Evolutionary conservation across 2,797 vertebrate genomes (phyloP), one percentile per base, ranked within the genome.

Genomic region (Holocentrus rufus): DNA sequence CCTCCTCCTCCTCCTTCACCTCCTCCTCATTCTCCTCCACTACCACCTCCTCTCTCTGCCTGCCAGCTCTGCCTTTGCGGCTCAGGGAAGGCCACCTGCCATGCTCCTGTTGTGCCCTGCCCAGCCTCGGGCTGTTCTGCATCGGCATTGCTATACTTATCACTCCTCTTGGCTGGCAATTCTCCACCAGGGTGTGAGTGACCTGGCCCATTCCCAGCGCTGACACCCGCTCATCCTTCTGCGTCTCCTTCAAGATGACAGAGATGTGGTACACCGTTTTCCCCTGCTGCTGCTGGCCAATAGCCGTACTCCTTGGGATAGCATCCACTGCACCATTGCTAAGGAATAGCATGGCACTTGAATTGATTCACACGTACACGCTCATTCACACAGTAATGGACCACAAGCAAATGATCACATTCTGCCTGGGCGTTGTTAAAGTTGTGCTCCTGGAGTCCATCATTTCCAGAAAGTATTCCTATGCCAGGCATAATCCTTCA

Each of bases 401-500:
- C 66, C 57, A 66, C 58, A 66, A 74, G 55, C 52, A 71, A 69
- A 18, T 53, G 66, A 61, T 83, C 71, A 81, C 74, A 83, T 75
- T 69, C 74, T 76, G 73, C 63, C 47, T n/a, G n/a, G 70, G 76
- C 80, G 77, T 72, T 59, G 61, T 74, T 65, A 72, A 73, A 69
- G 75, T 86, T 87, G 86, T 73, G 74, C 81, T 87, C 70, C 76
- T 64, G n/a, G 79, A 91, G 87, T 90, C 84, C 77, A 86, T 91
- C 87, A 92, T 79, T 85, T 89, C 88, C 88, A 82, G 87, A 84
- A 87, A 75, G 84, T 90, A 93, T 94, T 94, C 92, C 90, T 87
- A 81, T 89, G 84, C 77, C 85, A 89, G 84, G 82, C 74, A 90
- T 92, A 94, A 94, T 94, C 93, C 92, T 88, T 93, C 92, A 93